Percentiles rank a stretch among this genome's conserved stretches.
phyloP scores from a whole-genome alignment of 2,113 vertebrate species.

The Indicator maculatus region DNA sequence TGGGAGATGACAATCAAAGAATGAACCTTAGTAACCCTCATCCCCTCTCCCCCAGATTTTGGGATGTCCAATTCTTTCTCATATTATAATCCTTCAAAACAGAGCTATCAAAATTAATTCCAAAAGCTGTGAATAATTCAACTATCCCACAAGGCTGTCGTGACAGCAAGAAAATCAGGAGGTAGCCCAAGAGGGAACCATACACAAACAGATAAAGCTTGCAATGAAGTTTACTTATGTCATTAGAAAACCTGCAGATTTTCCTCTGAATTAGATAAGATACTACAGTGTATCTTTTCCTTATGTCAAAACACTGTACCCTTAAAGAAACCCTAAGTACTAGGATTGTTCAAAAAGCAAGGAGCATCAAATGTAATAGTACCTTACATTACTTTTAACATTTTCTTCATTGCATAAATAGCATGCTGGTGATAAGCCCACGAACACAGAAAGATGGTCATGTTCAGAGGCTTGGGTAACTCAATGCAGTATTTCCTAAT shows the following conservation, averaged over 20 bases:
- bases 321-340: background rate
- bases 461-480: background rate
- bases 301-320: background rate
- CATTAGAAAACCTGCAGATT: background rate
- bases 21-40: background rate
- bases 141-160: background rate
- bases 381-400: background rate
- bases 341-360: background rate
- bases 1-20: background rate
- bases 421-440: rapidly evolving
- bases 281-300: background rate
- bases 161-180: background rate
- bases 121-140: background rate
- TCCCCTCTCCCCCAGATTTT: background rate
- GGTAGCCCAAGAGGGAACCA: background rate
- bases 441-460: background rate
- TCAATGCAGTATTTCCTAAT: background rate
- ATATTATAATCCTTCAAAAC: background rate
- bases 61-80: background rate
- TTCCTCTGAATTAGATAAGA: background rate
- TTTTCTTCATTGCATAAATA: background rate
- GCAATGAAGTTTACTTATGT: background rate
- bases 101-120: background rate
- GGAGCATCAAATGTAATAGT: background rate
- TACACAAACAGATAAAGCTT: background rate